These are phyloP conservation scores for Drosophila setifemur DNA, from an alignment of 1,140 invertebrate genomes.

Conservation along the genomic window DNA sequence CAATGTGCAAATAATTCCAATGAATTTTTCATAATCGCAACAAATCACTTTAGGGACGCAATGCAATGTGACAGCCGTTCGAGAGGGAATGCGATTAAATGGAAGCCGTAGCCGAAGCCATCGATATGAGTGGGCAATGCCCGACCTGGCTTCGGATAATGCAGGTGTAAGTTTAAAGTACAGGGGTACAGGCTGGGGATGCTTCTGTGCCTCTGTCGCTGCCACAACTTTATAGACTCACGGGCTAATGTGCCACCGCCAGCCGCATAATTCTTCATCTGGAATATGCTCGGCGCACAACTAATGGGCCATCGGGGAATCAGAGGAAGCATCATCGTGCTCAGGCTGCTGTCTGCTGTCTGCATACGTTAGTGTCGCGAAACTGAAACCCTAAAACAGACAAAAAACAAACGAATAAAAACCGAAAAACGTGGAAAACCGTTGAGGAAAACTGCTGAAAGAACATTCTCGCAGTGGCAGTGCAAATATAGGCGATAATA, in stretches of 20 bases:
- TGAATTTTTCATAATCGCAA: conserved; percentile 50
- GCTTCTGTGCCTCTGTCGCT: not conserved
- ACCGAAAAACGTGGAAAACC: not conserved
- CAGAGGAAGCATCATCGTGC: not conserved
- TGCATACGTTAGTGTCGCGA: conserved; percentile 53
- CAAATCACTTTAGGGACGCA: conserved; percentile 38
- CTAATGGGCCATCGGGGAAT: conserved; percentile 74
- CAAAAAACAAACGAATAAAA: too few species aligned
- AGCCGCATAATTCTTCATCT: conserved; percentile 76
- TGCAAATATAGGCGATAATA: conserved; percentile 66
- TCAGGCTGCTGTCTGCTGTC: conserved; percentile 4
- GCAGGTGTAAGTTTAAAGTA: conserved; percentile 2
- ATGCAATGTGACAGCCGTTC: conserved; percentile 1
- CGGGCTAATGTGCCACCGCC: conserved; percentile 5
- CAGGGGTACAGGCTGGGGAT: not conserved
- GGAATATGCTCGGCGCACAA: conserved; percentile 67
- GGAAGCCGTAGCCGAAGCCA: too few species aligned
- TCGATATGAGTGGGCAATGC: too few species aligned
- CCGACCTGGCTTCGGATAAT: too few species aligned
- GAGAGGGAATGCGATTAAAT: conserved; percentile 28
- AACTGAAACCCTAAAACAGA: conserved; percentile 7
- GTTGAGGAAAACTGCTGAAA: not conserved
- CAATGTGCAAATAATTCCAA: conserved; percentile 57
- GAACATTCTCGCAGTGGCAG: conserved; percentile 18
- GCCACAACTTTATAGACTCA: conserved; percentile 22